Percentiles rank a stretch among this genome's conserved stretches.
phyloP scores from a whole-genome alignment of 2,888 invertebrate species.

The Cantharis flavilabris region DNA sequence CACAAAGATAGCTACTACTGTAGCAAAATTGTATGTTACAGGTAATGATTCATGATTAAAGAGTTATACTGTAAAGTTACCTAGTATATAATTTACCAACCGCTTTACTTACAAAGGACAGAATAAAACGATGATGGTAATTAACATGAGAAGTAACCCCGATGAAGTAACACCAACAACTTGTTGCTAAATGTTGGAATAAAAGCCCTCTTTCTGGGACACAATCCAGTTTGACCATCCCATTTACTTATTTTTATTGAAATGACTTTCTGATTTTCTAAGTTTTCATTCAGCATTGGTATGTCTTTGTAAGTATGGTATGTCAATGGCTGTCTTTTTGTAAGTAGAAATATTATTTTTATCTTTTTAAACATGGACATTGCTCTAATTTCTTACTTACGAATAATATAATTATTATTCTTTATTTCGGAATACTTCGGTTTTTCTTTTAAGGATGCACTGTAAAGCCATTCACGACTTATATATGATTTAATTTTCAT shows the following conservation, averaged over 20 bases:
- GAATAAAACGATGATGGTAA: not conserved
- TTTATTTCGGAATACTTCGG: no score
- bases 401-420: no score
- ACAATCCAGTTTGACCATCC: not conserved
- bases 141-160: not conserved
- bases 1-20: not conserved
- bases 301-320: no score
- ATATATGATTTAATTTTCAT: no score
- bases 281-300: not conserved
- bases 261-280: not conserved
- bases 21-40: not conserved
- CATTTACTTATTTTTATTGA: not conserved
- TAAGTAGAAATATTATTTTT: no score
- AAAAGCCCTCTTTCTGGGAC: not conserved
- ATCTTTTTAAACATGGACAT: no score
- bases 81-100: not conserved
- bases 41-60: not conserved
- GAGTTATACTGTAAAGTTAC: not conserved
- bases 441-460: no score
- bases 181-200: not conserved
- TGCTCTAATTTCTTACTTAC: no score
- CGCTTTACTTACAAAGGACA: not conserved
- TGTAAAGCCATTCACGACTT: no score
- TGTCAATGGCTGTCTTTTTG: no score
- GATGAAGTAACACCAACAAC: not conserved